phyloP scores from a whole-genome alignment of 2,113 vertebrate genomes.

The Corythornis madagascariensis region DNA sequence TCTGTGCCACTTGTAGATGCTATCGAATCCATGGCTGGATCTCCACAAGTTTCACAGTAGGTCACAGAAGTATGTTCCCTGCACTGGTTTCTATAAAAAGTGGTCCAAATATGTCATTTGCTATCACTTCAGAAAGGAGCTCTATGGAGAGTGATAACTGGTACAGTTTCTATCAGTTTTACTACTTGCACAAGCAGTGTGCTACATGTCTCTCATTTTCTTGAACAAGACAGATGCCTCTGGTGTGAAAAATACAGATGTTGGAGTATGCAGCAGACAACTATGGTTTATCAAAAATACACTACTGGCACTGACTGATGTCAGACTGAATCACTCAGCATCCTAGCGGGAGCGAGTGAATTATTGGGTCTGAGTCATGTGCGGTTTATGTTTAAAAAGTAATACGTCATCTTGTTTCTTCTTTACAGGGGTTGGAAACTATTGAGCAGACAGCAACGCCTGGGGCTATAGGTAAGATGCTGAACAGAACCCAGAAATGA shows the following conservation, averaged over 20 bases:
- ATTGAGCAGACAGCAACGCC: constrained; percentile 68
- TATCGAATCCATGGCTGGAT: neutral
- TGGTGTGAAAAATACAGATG: constrained; percentile 73
- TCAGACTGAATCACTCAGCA: constrained; percentile 68
- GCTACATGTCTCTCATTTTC: constrained; percentile 62
- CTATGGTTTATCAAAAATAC: constrained; percentile 74
- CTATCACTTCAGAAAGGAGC: constrained; percentile 26
- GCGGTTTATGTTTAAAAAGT: constrained; percentile 74
- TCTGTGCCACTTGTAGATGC: constrained; percentile 10
- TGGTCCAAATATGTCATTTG: constrained; percentile 57
- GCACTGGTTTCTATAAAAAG: constrained; percentile 51
- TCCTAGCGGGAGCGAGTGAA: constrained; percentile 59
- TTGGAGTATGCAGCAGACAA: constrained; percentile 65
- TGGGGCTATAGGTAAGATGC: constrained; percentile 51
- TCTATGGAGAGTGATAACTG: constrained; percentile 52
- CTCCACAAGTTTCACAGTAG: constrained; percentile 26
- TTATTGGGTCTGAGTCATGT: constrained; percentile 63
- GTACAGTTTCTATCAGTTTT: constrained; percentile 56
- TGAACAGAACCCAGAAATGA: constrained; percentile 55
- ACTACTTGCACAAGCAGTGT: constrained; percentile 55
- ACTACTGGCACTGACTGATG: constrained; percentile 68
- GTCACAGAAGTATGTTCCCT: constrained; percentile 21
- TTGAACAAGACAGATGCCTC: constrained; percentile 64
- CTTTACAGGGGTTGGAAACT: constrained; percentile 62
- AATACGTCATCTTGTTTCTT: constrained; percentile 69